Conservation (phyloP, 2,797 vertebrate species). For the Sciurus vulgaris region DNA sequence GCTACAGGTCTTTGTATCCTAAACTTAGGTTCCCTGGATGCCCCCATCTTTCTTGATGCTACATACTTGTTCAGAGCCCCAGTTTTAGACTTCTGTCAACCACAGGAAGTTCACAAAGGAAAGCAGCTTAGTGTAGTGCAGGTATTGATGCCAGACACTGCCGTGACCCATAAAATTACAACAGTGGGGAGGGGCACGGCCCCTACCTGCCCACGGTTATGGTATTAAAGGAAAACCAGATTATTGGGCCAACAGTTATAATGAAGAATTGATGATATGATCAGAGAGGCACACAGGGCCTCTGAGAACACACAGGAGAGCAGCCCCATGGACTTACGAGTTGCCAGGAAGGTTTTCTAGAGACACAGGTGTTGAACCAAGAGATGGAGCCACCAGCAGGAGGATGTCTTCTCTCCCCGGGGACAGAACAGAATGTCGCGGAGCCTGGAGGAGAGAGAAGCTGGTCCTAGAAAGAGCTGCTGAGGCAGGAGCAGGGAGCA, state of each 20-base stretch:
- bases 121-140: not conserved
- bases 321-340: not conserved
- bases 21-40: not conserved
- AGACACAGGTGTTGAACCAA: not conserved
- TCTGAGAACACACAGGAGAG: not conserved
- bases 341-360: not conserved
- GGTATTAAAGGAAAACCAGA: not conserved
- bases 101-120: not conserved
- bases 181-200: not conserved
- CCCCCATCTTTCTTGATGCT: not conserved
- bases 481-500: not conserved
- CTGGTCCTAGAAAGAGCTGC: not conserved
- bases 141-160: not conserved
- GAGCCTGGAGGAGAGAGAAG: not conserved
- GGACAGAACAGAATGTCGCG: not conserved
- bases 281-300: not conserved
- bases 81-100: slow-evolving; percentile 1
- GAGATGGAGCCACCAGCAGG: not conserved
- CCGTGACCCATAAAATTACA: not conserved
- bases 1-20: not conserved
- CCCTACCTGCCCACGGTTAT: not conserved
- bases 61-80: not conserved
- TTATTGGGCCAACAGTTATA: not conserved
- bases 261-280: not conserved
- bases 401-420: not conserved